phyloP scores from a whole-genome alignment of 2,113 vertebrate species.

The Pholis gunnellus region DNA sequence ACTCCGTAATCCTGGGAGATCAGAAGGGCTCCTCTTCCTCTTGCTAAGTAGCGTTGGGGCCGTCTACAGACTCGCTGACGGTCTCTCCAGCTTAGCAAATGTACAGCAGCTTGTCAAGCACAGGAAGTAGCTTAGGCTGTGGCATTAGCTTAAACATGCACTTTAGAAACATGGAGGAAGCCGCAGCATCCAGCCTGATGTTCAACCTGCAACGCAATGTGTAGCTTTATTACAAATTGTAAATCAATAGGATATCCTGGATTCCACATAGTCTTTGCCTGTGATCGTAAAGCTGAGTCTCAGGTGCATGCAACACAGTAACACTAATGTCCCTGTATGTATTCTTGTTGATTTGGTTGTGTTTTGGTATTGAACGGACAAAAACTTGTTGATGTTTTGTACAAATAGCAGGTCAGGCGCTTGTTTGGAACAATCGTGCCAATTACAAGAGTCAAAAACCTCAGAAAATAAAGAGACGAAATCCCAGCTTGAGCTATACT shows the following conservation, averaged over 20 bases:
- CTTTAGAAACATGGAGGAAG: constrained; percentile 57
- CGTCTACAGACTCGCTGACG: constrained; percentile 66
- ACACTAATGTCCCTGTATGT: not conserved
- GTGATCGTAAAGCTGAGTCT: not conserved
- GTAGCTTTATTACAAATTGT: constrained; percentile 33
- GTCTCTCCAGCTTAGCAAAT: constrained; percentile 70
- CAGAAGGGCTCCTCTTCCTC: constrained; percentile 74
- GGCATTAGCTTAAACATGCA: constrained; percentile 75
- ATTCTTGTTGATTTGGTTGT: not conserved
- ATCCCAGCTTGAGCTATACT: too few relatives aligned
- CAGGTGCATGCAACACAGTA: not conserved
- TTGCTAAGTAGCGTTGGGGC: constrained; percentile 73
- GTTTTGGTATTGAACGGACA: not conserved
- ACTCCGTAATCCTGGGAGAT: constrained; percentile 76
- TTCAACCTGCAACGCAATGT: constrained; percentile 36
- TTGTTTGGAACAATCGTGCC: not conserved
- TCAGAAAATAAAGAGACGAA: not conserved
- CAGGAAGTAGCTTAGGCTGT: constrained; percentile 73
- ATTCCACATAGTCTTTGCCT: not conserved
- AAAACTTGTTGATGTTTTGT: not conserved
- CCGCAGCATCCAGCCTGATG: constrained; percentile 21
- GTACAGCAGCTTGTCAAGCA: constrained; percentile 74
- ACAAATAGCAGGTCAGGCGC: not conserved
- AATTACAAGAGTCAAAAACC: not conserved
- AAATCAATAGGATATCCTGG: constrained; percentile 9